These are phyloP conservation scores for Brachycybe producta DNA, from an alignment of 2,888 invertebrate genomes.

Conservation along the genomic window DNA sequence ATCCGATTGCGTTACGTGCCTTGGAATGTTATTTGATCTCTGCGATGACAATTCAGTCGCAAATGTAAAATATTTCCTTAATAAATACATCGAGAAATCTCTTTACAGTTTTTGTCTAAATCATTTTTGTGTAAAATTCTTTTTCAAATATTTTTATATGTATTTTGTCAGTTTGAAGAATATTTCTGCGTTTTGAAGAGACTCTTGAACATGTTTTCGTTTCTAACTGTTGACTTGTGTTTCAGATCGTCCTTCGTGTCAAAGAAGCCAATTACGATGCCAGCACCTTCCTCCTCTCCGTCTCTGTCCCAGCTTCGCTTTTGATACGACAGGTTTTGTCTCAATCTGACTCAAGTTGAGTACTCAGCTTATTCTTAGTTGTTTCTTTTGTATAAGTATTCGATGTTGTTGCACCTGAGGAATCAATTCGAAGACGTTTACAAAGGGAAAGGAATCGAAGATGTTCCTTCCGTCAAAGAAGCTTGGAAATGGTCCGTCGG, in stretches of 20 bases:
- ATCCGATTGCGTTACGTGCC: slow-evolving; percentile 51
- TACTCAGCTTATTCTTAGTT: background rate
- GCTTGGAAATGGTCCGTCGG: slow-evolving; percentile 63
- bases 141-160: too few relatives aligned
- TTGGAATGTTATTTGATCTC: slow-evolving; percentile 52
- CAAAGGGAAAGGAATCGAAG: slow-evolving; percentile 16
- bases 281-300: slow-evolving; percentile 49
- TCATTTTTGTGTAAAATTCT: too few relatives aligned
- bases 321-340: slow-evolving; percentile 44
- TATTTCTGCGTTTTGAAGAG: too few relatives aligned
- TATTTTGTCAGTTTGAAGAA: too few relatives aligned
- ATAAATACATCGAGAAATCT: background rate
- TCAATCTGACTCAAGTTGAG: background rate
- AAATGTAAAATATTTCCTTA: background rate
- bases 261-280: slow-evolving; percentile 45
- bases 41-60: slow-evolving; percentile 19
- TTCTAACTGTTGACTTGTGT: background rate
- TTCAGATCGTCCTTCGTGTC: slow-evolving; percentile 20
- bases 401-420: slow-evolving; percentile 10
- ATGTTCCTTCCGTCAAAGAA: slow-evolving; percentile 50
- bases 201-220: background rate
- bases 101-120: too few relatives aligned
- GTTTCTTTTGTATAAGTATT: slow-evolving; percentile 10
- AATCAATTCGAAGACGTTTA: slow-evolving; percentile 17
- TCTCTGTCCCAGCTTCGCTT: slow-evolving; percentile 55